phyloP scores from a whole-genome alignment of 2,797 vertebrate species.

The Mycteria americana region DNA sequence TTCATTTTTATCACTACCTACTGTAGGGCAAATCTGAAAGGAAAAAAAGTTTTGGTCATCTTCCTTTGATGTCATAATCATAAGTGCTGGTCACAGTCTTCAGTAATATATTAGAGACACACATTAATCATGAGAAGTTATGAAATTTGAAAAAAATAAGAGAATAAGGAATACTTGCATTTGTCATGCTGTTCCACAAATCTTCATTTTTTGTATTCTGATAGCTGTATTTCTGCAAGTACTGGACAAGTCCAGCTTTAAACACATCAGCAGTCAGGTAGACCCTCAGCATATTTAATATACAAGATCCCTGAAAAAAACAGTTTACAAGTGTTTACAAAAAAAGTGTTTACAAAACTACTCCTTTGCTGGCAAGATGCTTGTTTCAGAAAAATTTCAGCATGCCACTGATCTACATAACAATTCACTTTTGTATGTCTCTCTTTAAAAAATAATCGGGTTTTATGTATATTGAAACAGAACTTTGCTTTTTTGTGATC shows the following conservation, averaged over 20 bases:
- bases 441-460: neutral
- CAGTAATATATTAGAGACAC: neutral
- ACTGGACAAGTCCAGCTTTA: slow-evolving; percentile 85
- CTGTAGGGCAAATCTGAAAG: slow-evolving; percentile 80
- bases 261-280: slow-evolving; percentile 85
- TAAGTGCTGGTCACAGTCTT: neutral
- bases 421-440: neutral
- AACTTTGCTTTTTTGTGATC: neutral
- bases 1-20: slow-evolving; percentile 56
- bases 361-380: neutral
- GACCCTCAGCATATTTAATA: slow-evolving; percentile 90
- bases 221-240: slow-evolving; percentile 88
- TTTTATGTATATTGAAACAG: neutral
- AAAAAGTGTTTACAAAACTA: neutral
- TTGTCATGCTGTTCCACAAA: slow-evolving; percentile 87
- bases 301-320: slow-evolving; percentile 85
- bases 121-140: neutral
- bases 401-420: too few species aligned
- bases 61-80: neutral
- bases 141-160: neutral
- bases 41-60: neutral
- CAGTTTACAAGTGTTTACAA: neutral
- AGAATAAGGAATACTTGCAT: slow-evolving; percentile 75
- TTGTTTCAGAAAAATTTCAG: neutral
- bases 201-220: slow-evolving; percentile 88